Base-by-base conservation (phyloP, 2,113 vertebrate genomes). In the Melanocharis versteri region DNA sequence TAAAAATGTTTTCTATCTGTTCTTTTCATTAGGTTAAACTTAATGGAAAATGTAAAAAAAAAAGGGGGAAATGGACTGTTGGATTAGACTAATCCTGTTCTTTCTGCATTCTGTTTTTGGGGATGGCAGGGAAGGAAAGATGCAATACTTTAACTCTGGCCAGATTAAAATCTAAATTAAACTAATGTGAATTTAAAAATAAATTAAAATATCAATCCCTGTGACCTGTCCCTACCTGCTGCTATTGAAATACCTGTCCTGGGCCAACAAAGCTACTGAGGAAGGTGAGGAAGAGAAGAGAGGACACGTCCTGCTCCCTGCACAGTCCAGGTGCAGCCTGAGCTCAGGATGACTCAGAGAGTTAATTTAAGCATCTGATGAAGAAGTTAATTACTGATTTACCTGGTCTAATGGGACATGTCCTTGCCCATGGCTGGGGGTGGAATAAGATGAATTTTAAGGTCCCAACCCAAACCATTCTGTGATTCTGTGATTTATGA, bases 281-380 rank as follows among this genome's bases (percentile, higher is more conserved):
- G 12, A 61, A 58, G 62, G 48, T 1, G 3, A 58, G 42, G 15
- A 44, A 64, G 80, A 48, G 24, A 35, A 40, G 39, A 40, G 24
- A 79, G n/a, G 42, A 50, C 30, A 13, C 0, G 0, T 64, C 56
- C 33, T 3, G 1, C 20, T 66, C 35, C 35, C 11, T 5, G 5
- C 3, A 5, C 2, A 7, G 13, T 10, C 23, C 64, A 20, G 22
- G 6, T 15, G 14, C 8, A 31, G 39, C 68, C 64, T 13, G 21
- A 89, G 60, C 39, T 14, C 3, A 2, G 47, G 75, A 20, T 1
- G 3, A 40, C 37, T 37, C 4, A 1, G 35, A 73, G 54, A 19
- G n/a, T 69, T 82, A 60, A 83, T 72, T 71, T 61, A 90, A 83
- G 20, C 2, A 0, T n/a, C n/a, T 16, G 44, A 47, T 51, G 35